Base-by-base conservation (phyloP, 2,113 vertebrate genomes). In the Malurus cyaneus region DNA sequence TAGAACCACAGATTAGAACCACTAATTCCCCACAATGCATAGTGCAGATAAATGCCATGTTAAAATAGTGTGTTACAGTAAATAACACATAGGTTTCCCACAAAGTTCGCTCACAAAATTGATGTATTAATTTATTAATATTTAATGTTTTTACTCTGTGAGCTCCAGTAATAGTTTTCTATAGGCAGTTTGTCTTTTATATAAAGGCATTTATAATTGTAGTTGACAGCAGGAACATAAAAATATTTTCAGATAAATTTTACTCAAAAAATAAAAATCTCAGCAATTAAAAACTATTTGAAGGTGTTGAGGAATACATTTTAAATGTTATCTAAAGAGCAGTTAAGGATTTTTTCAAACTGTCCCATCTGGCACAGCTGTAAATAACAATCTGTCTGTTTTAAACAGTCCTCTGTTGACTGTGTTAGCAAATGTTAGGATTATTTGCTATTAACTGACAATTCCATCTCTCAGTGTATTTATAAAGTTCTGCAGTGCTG, bases 361-460 rank as follows among this genome's bases (percentile, higher is more conserved):
- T 88, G 42, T 36, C 70, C 71, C 62, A 83, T 86, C 47, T 94
- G 86, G 69, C 50, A 84, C 77, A 94, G 76, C 69, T 84, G 86
- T 91, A 95, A 95, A 91, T 92, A 96, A 91, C 42, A 80, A 67
- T 74, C 56, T 83, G 57, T 49, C 85, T 80, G 9, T 31, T 91
- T 65, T 79, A 81, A 90, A 50, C 62, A 49, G 31, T 69, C 31
- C 57, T 92, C 39, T 89, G 61, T 91, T 89, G 84, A 53, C 61
- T 87, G 6, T 42, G 34, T 89, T 77, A 92, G 60, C 76, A 93
- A 95, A 74, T 39, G 60, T 90, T 82, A 65, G 66, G 66, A 54
- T 91, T 92, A 60, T 83, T 93, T 80, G 60, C 42, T 88, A 15
- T 88, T 95, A 78, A 60, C 52, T 60, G 52, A 71, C 62, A 92